These are phyloP conservation scores for Drosophila demipolita DNA, from an alignment of 2,888 invertebrate genomes.

Conservation along the genomic window DNA sequence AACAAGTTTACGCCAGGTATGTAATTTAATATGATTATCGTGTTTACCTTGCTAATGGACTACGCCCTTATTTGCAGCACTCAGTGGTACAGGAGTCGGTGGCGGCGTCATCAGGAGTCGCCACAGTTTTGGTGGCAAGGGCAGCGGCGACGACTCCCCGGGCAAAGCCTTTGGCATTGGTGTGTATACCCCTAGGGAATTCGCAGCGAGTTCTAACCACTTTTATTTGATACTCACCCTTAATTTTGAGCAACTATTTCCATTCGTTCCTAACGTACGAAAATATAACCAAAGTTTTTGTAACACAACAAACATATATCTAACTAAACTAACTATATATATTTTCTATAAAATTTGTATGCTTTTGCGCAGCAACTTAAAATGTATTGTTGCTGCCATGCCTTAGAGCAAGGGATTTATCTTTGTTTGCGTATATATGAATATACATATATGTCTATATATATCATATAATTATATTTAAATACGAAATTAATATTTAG, in stretches of 20 bases:
- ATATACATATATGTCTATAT: constrained; percentile 7
- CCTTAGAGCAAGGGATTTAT: constrained; percentile 74
- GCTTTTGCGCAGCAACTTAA: constrained; percentile 69
- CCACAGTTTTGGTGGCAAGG: constrained; percentile 88
- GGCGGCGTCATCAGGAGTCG: constrained; percentile 82
- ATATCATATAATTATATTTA: not conserved
- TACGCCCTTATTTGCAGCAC: constrained; percentile 56
- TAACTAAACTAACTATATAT: constrained; percentile 44
- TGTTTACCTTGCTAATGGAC: constrained; percentile 20
- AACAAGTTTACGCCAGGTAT: constrained; percentile 67
- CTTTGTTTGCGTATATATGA: constrained; percentile 48
- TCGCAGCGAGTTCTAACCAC: constrained; percentile 8
- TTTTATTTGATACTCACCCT: constrained; percentile 58
- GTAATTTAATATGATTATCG: constrained; percentile 15
- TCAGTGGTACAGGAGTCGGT: constrained; percentile 53
- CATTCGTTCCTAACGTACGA: constrained; percentile 30
- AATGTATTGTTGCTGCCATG: constrained; percentile 54
- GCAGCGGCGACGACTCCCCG: constrained; percentile 86
- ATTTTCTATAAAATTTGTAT: constrained; percentile 42
- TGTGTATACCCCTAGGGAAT: constrained; percentile 84
- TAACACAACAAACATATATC: constrained; percentile 55
- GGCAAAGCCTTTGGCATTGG: constrained; percentile 94
- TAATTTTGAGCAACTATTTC: constrained; percentile 63
- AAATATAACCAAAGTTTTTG: constrained; percentile 52
- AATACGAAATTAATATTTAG: constrained; percentile 25